Evolutionary conservation across 2,797 vertebrate species (phyloP).

Genomic region (Lithobates pipiens): DNA sequence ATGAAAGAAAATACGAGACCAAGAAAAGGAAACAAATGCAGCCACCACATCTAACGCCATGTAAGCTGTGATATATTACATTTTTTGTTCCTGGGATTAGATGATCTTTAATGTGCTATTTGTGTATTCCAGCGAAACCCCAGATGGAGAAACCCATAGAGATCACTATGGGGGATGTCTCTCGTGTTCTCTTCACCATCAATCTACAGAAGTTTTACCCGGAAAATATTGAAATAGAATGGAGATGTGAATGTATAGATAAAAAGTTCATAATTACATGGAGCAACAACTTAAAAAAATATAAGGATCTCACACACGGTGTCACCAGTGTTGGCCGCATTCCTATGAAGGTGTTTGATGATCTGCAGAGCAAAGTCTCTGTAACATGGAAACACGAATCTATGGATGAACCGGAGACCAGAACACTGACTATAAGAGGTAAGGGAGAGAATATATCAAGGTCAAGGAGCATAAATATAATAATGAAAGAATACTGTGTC

Average conservation of each 20-base stretch:
- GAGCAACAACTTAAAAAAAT: not conserved
- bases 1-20: too few species aligned
- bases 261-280: not conserved
- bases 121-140: slow-evolving; percentile 5
- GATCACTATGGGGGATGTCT: not conserved
- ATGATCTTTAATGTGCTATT: too few species aligned
- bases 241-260: not conserved
- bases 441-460: not conserved
- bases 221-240: not conserved
- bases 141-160: not conserved
- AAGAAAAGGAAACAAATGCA: too few species aligned
- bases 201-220: slow-evolving; percentile 11
- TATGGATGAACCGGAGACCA: slow-evolving; percentile 16
- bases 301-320: not conserved
- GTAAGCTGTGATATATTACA: too few species aligned
- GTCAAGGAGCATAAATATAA: too few species aligned
- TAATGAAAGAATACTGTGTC: too few species aligned
- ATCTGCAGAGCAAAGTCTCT: not conserved
- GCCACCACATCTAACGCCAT: too few species aligned
- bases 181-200: slow-evolving; percentile 9
- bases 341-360: not conserved
- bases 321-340: not conserved
- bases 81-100: too few species aligned
- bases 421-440: slow-evolving; percentile 22
- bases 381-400: slow-evolving; percentile 36